Conservation (phyloP, 2,113 vertebrate genomes). For the Dascyllus trimaculatus region DNA sequence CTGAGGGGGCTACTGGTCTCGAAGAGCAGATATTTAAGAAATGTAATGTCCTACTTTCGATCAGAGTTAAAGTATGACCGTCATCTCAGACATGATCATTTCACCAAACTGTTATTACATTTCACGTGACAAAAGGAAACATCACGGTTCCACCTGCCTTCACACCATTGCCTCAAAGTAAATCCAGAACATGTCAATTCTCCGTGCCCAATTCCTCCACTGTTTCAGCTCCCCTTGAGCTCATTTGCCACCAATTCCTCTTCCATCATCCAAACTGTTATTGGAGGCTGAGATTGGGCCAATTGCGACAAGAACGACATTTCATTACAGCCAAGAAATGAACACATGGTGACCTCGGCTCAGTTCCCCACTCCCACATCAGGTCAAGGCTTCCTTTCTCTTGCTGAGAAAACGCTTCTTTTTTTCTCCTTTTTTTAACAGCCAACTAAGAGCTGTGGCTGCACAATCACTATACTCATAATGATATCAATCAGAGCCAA, state of each 20-base stretch:
- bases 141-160: slow-evolving; percentile 16
- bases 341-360: slow-evolving; percentile 71
- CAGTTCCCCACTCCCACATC: slow-evolving; percentile 27
- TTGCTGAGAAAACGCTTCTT: slow-evolving; percentile 12
- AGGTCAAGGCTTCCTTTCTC: slow-evolving; percentile 47
- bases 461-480: slow-evolving; percentile 63
- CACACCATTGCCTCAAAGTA: slow-evolving; percentile 56
- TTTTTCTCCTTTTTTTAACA: slow-evolving; percentile 8
- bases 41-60: slow-evolving; percentile 1
- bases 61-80: slow-evolving; percentile 27
- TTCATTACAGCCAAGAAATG: slow-evolving; percentile 70
- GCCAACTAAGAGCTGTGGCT: slow-evolving; percentile 45
- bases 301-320: slow-evolving; percentile 54
- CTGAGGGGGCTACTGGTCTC: background rate
- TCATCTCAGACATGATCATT: slow-evolving; percentile 31
- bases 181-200: slow-evolving; percentile 57
- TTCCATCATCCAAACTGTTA: slow-evolving; percentile 63
- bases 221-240: slow-evolving; percentile 57
- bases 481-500: slow-evolving; percentile 76
- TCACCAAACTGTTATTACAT: slow-evolving; percentile 55
- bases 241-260: slow-evolving; percentile 69
- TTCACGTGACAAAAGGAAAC: slow-evolving; percentile 19
- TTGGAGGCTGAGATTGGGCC: slow-evolving; percentile 50
- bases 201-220: slow-evolving; percentile 53
- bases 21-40: background rate